A percentile compares a stretch with the other conserved stretches of the same genome.
These are phyloP conservation scores for Nasonia vitripennis DNA, from an alignment of 1,140 invertebrate genomes.

Conservation along the genomic window DNA sequence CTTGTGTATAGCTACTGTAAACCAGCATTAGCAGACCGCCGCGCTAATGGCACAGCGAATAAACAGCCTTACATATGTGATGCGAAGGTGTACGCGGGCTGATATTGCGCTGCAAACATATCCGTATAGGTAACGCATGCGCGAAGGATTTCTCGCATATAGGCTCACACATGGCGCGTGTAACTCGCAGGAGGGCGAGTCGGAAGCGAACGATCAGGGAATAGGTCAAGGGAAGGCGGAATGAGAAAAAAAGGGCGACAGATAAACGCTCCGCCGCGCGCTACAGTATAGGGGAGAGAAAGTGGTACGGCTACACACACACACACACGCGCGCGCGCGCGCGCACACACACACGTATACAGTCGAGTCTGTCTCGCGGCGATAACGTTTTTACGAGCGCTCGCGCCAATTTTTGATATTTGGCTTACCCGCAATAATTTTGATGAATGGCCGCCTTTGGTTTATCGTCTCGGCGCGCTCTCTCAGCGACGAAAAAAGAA, in stretches of 20 bases:
- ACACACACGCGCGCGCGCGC: too few relatives aligned
- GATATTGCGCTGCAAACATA: neutral
- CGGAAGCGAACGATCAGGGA: neutral
- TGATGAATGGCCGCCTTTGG: neutral
- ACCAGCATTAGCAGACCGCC: too few relatives aligned
- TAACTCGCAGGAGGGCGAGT: neutral
- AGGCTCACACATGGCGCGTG: too few relatives aligned
- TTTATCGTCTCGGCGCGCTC: neutral
- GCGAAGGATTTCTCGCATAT: neutral
- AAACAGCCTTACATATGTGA: too few relatives aligned
- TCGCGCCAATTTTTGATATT: neutral
- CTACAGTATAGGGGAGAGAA: neutral
- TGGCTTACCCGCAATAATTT: neutral
- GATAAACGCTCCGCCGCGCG: neutral
- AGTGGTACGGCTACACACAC: neutral
- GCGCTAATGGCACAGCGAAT: too few relatives aligned
- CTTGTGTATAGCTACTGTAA: too few relatives aligned
- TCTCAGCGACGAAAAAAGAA: too few relatives aligned
- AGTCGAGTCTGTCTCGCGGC: neutral
- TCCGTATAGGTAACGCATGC: neutral
- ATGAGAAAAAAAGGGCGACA: neutral
- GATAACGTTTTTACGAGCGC: slow-evolving; percentile 1
- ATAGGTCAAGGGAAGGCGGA: neutral
- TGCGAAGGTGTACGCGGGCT: too few relatives aligned
- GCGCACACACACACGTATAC: neutral